Evolutionary conservation across 2,113 vertebrate genomes (phyloP).

Genomic region (Sturnira hondurensis): DNA sequence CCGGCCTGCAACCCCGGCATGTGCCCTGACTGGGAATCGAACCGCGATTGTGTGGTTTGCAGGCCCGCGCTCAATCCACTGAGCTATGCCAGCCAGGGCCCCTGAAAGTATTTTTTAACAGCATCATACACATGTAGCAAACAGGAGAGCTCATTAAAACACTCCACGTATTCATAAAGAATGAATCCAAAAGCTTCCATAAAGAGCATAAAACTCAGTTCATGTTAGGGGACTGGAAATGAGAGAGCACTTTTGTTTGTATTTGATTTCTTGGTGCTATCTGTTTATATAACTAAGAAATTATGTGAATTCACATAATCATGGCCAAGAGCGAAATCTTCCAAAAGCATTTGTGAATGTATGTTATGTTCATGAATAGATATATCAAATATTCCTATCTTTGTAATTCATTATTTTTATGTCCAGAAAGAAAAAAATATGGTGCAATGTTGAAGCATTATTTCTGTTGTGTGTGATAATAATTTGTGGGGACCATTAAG

Average conservation of each 20-base stretch:
- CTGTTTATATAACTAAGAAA: conserved; percentile 37
- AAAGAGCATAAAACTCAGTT: neutral
- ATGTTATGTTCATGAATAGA: neutral
- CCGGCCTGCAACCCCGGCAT: too few species aligned
- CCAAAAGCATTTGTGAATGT: neutral
- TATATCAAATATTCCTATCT: conserved; percentile 29
- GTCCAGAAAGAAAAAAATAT: conserved; percentile 33
- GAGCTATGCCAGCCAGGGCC: too few species aligned
- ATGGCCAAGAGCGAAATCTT: neutral
- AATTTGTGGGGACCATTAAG: conserved; percentile 23
- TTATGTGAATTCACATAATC: conserved; percentile 4
- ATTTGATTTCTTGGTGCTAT: neutral
- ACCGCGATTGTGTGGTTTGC: too few species aligned
- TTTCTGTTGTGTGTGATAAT: neutral
- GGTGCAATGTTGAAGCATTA: neutral
- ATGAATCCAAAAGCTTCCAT: neutral
- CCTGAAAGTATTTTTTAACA: neutral
- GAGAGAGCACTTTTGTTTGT: neutral
- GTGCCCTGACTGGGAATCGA: too few species aligned
- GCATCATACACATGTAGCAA: neutral
- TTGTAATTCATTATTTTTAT: conserved; percentile 31
- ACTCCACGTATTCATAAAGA: neutral
- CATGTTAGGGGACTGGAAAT: neutral
- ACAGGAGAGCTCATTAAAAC: neutral
- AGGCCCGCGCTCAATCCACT: too few species aligned